A percentile compares a stretch with the other conserved stretches of the same genome.
Conservation (phyloP, 2,113 vertebrate genomes). For the Psittacus erithacus region DNA sequence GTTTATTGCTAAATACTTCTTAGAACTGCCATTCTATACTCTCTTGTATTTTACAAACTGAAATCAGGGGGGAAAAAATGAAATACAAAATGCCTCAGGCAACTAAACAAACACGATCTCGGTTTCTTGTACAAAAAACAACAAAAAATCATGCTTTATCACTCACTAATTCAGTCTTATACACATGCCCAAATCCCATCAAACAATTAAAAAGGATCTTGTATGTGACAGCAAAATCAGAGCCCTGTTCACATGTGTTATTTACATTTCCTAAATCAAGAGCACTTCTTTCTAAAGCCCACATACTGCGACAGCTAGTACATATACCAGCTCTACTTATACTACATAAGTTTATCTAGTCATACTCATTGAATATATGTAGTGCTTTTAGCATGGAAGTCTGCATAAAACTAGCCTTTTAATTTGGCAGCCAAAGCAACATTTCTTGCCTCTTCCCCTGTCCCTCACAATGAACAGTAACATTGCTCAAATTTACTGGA, state of each 20-base stretch:
- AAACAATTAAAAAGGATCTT: not conserved
- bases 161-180: not conserved
- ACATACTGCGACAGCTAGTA: not conserved
- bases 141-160: not conserved
- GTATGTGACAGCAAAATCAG: not conserved
- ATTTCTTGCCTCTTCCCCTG: not conserved
- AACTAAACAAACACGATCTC: not conserved
- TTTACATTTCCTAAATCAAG: not conserved
- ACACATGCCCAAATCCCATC: not conserved
- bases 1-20: not conserved
- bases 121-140: not conserved
- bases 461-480: not conserved
- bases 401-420: not conserved
- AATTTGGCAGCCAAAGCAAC: not conserved
- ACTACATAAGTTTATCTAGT: not conserved
- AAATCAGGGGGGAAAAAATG: not conserved
- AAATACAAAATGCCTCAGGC: not conserved
- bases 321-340: not conserved
- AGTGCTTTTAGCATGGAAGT: not conserved
- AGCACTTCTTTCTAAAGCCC: not conserved
- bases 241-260: not conserved
- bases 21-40: not conserved
- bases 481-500: not conserved
- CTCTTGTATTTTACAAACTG: not conserved
- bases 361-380: not conserved